Evolutionary conservation across 2,113 vertebrate species (phyloP), one percentile per base, ranked within the genome.

Genomic region (Gopherus flavomarginatus): DNA sequence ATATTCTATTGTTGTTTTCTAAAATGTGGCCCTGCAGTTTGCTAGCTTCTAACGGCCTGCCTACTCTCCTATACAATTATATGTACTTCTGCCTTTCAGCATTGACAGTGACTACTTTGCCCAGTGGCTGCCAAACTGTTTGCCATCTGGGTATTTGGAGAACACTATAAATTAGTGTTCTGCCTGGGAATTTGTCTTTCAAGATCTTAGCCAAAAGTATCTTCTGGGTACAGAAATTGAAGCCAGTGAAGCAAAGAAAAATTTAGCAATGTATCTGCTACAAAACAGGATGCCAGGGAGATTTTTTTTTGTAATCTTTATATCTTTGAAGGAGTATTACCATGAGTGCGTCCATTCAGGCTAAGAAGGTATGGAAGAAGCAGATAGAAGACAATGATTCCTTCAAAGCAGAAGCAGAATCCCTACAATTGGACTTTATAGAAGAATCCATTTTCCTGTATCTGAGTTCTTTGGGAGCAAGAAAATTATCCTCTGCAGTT

Each of bases 191-290:
- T 86, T 50, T 79, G 31, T 69, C 38, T 92, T 95, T 54, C 56
- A 94, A 92, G 88, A 93, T 83, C 13, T 94, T 87, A 94, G 78
- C 83, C 88, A 92, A 91, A 94, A 42, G 75, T 89, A 85, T 94
- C 42, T 90, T 82, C 59, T 83, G 81, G 85, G 47, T 83, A 91
- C 65, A 95, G 78, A 93, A 88, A 38, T 5, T 5, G 17, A 96
- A 95, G 86, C 21, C 89, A 96, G 72, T 0, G 12, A 95, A 95
- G 84, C 72, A 89, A 79, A 93, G 89, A 94, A 97, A 96, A 83
- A 92, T 35, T 5, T 29, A 94, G 75, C 77, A 95, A 56, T 69
- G n/a, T 85, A 86, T 79, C 87, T 91, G 87, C 85, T 85, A 80
- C 21, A n/a, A 38, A 69, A 91, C 38, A 53, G 4, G 86, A 94